Conservation (phyloP, 2,888 invertebrate species). For the Augiades crinisus region DNA sequence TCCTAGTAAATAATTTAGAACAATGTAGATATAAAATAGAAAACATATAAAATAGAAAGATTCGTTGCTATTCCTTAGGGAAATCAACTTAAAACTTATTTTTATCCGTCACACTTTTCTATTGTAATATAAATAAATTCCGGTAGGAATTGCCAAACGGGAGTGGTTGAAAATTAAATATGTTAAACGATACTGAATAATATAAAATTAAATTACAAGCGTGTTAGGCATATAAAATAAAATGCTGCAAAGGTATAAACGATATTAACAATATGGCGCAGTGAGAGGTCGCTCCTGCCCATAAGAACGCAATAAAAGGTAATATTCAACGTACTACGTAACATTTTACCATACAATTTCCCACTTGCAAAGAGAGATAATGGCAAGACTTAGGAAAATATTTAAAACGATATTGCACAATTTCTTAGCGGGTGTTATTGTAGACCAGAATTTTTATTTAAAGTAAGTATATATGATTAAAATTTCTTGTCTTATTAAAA, state of each 20-base stretch:
- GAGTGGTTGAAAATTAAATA: not conserved
- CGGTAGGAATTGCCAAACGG: too few relatives aligned
- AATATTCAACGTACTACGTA: slow-evolving; percentile 13
- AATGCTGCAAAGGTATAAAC: not conserved
- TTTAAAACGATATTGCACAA: not conserved
- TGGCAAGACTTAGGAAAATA: not conserved
- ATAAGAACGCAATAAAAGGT: slow-evolving; percentile 14
- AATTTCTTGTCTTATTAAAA: not conserved
- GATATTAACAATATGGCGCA: slow-evolving; percentile 9
- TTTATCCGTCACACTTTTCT: too few relatives aligned
- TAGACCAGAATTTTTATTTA: too few relatives aligned
- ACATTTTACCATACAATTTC: slow-evolving; percentile 8
- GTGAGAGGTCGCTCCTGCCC: not conserved
- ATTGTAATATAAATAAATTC: too few relatives aligned
- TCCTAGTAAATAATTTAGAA: too few relatives aligned
- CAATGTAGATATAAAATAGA: too few relatives aligned
- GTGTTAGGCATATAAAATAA: slow-evolving; percentile 2
- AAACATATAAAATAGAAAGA: too few relatives aligned
- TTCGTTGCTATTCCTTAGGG: too few relatives aligned
- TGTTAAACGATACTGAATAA: too few relatives aligned
- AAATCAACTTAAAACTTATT: too few relatives aligned
- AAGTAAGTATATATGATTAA: not conserved
- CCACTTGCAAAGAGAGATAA: slow-evolving; percentile 5
- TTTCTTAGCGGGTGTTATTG: not conserved
- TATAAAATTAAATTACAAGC: too few relatives aligned